Conservation (phyloP, 2,888 invertebrate genomes). For the Hartigia nigra region DNA sequence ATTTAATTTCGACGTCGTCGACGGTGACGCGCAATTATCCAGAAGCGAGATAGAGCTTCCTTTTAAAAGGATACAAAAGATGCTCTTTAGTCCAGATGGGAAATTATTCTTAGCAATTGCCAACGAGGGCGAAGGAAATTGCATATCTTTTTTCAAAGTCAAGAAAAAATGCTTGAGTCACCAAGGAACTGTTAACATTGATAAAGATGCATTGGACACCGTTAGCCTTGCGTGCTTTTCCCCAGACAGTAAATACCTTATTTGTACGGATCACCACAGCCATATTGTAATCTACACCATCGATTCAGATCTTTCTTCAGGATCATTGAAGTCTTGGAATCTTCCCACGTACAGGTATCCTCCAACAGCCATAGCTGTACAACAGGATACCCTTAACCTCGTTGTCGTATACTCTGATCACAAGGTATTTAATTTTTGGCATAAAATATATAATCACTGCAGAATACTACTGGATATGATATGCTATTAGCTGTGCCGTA, state of each 20-base stretch:
- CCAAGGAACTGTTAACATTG: conserved; percentile 46
- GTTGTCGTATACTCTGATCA: conserved; percentile 84
- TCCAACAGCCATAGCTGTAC: conserved; percentile 79
- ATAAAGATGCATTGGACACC: conserved; percentile 43
- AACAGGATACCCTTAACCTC: conserved; percentile 71
- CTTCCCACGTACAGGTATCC: conserved; percentile 79
- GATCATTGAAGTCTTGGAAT: conserved; percentile 63
- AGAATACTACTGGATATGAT: neutral
- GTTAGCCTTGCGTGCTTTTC: conserved; percentile 54
- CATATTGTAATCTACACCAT: conserved; percentile 75
- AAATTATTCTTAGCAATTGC: conserved; percentile 53
- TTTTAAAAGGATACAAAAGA: conserved; percentile 53
- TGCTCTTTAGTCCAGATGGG: conserved; percentile 57
- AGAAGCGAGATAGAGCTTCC: conserved; percentile 51
- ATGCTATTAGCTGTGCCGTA: neutral
- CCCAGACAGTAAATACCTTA: conserved; percentile 72
- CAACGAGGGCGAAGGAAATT: conserved; percentile 39
- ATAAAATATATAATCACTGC: neutral
- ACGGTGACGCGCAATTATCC: conserved; percentile 51
- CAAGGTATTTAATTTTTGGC: conserved; percentile 68
- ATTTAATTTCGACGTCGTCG: conserved; percentile 73
- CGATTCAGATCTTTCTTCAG: conserved; percentile 41
- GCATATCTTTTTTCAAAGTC: conserved; percentile 49
- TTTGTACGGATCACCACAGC: conserved; percentile 75
- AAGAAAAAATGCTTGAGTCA: conserved; percentile 45